Conservation (phyloP, 2,888 invertebrate genomes). For the Asteroscopus sphinx region DNA sequence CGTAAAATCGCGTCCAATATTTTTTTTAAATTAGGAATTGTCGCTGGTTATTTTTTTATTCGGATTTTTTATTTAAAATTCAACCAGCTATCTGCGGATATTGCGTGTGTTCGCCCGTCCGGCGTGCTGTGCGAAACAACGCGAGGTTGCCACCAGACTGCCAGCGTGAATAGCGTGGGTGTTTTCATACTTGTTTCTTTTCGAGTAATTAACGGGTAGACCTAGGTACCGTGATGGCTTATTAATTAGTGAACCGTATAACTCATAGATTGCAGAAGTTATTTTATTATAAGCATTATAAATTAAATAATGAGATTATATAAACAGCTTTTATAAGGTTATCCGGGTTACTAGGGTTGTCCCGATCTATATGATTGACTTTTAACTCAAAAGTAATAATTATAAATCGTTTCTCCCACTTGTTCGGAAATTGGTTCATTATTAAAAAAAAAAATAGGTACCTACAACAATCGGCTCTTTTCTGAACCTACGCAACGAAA, state of each 20-base stretch:
- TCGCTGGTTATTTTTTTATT: conserved; percentile 1
- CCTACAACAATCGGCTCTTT: too few relatives aligned
- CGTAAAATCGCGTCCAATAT: background rate
- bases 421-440: too few relatives aligned
- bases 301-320: too few relatives aligned
- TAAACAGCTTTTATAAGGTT: too few relatives aligned
- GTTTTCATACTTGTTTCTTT: conserved; percentile 48
- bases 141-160: conserved; percentile 65
- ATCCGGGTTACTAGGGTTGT: too few relatives aligned
- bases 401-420: too few relatives aligned
- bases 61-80: conserved; percentile 19
- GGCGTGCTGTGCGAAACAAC: conserved; percentile 58
- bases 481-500: too few relatives aligned
- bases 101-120: conserved; percentile 38
- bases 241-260: conserved; percentile 7
- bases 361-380: too few relatives aligned
- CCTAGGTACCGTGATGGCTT: conserved; percentile 14
- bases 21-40: background rate
- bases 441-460: too few relatives aligned
- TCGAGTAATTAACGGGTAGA: conserved; percentile 29
- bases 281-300: background rate
- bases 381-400: too few relatives aligned
- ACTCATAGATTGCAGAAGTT: background rate
- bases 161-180: conserved; percentile 43
- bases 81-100: conserved; percentile 14